A percentile compares a stretch with the other conserved stretches of the same genome.
phyloP scores from a whole-genome alignment of 1,140 invertebrate genomes.

The Macrobrachium nipponense region DNA sequence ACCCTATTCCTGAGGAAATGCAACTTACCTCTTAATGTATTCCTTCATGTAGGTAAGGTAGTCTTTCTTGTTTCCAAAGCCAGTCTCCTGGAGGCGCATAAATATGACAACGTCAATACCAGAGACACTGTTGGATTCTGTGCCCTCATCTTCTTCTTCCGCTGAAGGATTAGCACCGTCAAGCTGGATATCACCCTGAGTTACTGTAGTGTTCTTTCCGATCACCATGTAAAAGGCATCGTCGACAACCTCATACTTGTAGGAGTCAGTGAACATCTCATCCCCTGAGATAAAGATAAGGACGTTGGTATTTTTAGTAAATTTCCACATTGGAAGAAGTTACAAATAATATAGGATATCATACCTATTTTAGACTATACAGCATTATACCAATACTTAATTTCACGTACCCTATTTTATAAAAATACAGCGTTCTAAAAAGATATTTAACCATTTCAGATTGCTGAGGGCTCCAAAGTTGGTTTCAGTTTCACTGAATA shows the following conservation, averaged over 20 bases:
- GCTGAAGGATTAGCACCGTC: conserved; percentile 93
- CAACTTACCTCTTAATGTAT: conserved; percentile 87
- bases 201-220: conserved; percentile 75
- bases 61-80: conserved; percentile 72
- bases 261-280: conserved; percentile 98
- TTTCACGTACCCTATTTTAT: no score
- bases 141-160: conserved; percentile 89
- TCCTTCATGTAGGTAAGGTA: conserved; percentile 94
- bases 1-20: no score
- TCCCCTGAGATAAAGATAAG: conserved; percentile 78
- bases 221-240: conserved; percentile 96
- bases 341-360: no score
- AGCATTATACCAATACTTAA: no score
- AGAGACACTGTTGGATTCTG: conserved; percentile 78
- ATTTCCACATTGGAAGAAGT: no score
- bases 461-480: no score
- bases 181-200: conserved; percentile 82
- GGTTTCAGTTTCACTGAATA: no score
- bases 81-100: conserved; percentile 88
- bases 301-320: no score
- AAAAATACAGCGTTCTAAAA: no score
- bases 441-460: no score
- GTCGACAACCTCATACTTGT: conserved; percentile 92
- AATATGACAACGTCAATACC: conserved; percentile 95
- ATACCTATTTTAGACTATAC: no score